These are phyloP conservation scores for Dissostichus mawsoni DNA, from an alignment of 2,113 vertebrate genomes.

Conservation along the genomic window DNA sequence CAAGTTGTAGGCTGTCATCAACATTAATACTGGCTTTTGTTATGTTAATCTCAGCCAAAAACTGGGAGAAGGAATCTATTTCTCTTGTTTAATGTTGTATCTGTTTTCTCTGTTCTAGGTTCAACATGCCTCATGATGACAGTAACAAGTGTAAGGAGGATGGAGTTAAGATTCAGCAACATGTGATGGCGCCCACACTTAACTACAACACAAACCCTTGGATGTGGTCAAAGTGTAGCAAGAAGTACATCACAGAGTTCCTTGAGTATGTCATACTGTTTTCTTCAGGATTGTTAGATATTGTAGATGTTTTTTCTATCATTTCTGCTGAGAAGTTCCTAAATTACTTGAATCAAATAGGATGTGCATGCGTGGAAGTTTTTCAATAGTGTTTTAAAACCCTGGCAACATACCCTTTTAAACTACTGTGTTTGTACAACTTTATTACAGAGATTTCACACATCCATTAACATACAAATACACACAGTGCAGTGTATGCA, in stretches of 20 bases:
- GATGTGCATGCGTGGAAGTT: neutral
- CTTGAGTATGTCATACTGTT: constrained; percentile 91
- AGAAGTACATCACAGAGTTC: constrained; percentile 99
- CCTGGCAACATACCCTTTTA: neutral
- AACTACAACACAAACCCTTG: constrained; percentile 99
- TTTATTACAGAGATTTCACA: neutral
- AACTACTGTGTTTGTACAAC: neutral
- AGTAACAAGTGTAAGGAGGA: constrained; percentile 98
- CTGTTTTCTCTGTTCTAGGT: constrained; percentile 80
- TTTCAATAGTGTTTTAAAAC: neutral
- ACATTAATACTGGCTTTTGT: neutral
- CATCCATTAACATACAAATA: neutral
- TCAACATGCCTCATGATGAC: constrained; percentile 99
- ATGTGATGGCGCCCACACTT: constrained; percentile 97
- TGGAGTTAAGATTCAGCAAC: constrained; percentile 93
- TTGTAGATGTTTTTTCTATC: constrained; percentile 9
- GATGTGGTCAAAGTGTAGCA: constrained; percentile 99
- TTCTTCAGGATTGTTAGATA: constrained; percentile 22
- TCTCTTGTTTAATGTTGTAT: neutral
- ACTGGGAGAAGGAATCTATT: neutral
- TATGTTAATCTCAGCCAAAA: neutral
- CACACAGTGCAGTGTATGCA: neutral
- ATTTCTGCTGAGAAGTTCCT: neutral
- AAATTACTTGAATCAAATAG: neutral
- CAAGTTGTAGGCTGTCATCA: neutral